phyloP scores from a whole-genome alignment of 2,113 vertebrate species.

The Picathartes gymnocephalus region DNA sequence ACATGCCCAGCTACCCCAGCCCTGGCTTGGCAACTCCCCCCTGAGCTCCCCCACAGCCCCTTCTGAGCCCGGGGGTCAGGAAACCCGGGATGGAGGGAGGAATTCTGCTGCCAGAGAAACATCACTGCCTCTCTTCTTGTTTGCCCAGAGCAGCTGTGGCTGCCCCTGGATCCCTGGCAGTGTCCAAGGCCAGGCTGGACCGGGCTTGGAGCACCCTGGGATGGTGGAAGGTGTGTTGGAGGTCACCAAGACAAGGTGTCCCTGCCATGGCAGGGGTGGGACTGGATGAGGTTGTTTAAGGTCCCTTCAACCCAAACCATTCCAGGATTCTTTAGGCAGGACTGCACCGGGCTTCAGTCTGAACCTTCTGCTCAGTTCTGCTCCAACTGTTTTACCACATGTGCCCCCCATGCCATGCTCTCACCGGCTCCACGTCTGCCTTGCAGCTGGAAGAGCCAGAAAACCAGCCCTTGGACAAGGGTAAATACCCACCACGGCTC shows the following conservation, averaged over 20 bases:
- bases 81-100: neutral
- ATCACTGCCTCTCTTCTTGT: no score
- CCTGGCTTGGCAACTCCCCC: neutral
- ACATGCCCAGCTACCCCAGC: neutral
- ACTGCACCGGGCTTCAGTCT: no score
- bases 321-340: neutral
- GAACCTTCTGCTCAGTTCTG: neutral
- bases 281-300: neutral
- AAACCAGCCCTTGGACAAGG: neutral
- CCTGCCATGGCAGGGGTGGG: neutral
- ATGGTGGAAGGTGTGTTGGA: neutral
- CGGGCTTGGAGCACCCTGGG: neutral
- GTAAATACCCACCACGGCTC: rapidly evolving
- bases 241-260: neutral
- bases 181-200: neutral
- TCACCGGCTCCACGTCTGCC: rapidly evolving
- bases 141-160: neutral
- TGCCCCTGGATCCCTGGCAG: neutral
- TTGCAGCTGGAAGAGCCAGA: neutral
- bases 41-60: neutral
- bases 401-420: neutral
- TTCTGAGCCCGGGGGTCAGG: neutral
- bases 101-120: neutral
- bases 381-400: neutral
- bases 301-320: neutral